Conservation (phyloP, 2,888 invertebrate genomes). For the Oeneis ivallda region DNA sequence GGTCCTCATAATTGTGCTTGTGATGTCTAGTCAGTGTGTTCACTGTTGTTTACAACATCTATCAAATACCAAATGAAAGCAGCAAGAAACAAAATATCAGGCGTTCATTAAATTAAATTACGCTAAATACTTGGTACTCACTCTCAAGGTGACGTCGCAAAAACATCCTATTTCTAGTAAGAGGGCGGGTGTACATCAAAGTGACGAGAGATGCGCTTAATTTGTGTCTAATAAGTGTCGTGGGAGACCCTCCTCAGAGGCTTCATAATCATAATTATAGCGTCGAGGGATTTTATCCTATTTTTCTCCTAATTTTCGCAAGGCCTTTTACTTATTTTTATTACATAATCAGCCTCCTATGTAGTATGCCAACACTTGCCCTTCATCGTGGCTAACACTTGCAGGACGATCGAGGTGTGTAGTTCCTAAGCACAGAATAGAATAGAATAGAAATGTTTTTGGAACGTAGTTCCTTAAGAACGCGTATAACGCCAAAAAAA, state of each 20-base stretch:
- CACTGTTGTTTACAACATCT: too few relatives aligned
- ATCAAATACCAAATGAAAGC: too few relatives aligned
- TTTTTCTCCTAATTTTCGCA: conserved; percentile 21
- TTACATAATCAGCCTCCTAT: conserved; percentile 12
- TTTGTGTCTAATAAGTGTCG: conserved; percentile 29
- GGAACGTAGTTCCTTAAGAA: too few relatives aligned
- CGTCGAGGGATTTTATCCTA: conserved; percentile 17
- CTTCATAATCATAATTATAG: conserved; percentile 24
- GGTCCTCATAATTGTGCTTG: too few relatives aligned
- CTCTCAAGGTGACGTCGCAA: conserved; percentile 9
- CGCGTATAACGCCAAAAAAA: too few relatives aligned
- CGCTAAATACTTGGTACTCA: conserved; percentile 3
- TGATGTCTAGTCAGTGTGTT: too few relatives aligned
- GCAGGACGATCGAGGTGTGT: too few relatives aligned
- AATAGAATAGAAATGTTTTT: too few relatives aligned
- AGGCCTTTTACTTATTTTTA: conserved; percentile 16
- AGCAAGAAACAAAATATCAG: neutral
- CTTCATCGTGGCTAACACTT: neutral
- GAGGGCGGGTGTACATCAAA: conserved; percentile 25
- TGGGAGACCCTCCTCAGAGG: conserved; percentile 15
- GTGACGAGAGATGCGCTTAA: conserved; percentile 33
- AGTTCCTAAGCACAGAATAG: too few relatives aligned
- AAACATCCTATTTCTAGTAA: conserved; percentile 26
- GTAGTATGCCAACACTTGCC: neutral
- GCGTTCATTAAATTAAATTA: conserved; percentile 15